Conservation (phyloP, 1,140 invertebrate species). For the Ephestia elutella region DNA sequence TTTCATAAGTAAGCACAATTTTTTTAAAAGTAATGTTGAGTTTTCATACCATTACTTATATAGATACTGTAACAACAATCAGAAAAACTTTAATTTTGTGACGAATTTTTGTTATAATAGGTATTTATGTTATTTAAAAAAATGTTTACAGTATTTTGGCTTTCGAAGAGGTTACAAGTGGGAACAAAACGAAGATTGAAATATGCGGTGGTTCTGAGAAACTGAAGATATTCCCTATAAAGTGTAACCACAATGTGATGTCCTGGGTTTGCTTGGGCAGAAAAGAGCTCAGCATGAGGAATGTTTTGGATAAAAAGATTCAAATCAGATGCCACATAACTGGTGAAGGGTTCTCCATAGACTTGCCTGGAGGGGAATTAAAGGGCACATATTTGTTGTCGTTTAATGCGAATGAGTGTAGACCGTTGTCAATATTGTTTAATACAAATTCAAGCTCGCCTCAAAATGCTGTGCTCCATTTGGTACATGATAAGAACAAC, state of each 20-base stretch:
- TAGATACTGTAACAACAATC: too few species aligned
- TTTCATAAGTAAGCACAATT: too few species aligned
- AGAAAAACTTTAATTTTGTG: too few species aligned
- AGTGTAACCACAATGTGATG: slow-evolving; percentile 48
- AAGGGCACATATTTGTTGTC: slow-evolving; percentile 42
- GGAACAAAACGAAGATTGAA: slow-evolving; percentile 33
- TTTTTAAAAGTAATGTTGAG: too few species aligned
- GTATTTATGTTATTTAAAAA: too few species aligned
- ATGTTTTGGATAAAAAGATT: slow-evolving; percentile 45
- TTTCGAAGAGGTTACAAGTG: slow-evolving; percentile 45
- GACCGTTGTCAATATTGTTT: slow-evolving; percentile 47
- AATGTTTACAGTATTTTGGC: slow-evolving; percentile 44
- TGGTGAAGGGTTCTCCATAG: slow-evolving; percentile 54
- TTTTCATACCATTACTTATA: too few species aligned
- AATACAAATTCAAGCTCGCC: slow-evolving; percentile 35
- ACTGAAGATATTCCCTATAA: slow-evolving; percentile 53
- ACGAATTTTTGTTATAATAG: too few species aligned
- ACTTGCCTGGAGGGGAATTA: slow-evolving; percentile 39
- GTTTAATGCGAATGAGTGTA: slow-evolving; percentile 46
- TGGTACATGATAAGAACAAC: slow-evolving; percentile 49
- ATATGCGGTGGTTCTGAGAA: slow-evolving; percentile 42
- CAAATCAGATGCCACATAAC: slow-evolving; percentile 53
- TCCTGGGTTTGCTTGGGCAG: slow-evolving; percentile 51
- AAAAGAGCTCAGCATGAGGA: slow-evolving; percentile 58
- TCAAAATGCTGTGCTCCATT: slow-evolving; percentile 37